phyloP scores from a whole-genome alignment of 2,113 vertebrate genomes.

The Steatornis caripensis region DNA sequence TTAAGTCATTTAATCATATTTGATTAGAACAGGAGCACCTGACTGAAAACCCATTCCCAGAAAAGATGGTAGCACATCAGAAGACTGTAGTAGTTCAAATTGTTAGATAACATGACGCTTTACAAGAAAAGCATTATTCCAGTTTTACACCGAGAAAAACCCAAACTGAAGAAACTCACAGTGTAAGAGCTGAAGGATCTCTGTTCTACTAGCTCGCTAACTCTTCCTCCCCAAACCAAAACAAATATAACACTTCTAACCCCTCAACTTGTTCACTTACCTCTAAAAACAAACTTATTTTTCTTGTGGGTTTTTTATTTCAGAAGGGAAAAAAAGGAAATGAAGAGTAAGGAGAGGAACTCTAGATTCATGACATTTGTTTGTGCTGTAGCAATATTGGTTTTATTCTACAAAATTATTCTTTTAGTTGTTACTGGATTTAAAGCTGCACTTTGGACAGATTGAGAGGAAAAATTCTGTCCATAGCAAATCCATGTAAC shows the following conservation, averaged over 20 bases:
- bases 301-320: neutral
- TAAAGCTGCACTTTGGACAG: neutral
- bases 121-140: neutral
- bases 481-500: neutral
- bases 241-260: neutral
- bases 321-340: neutral
- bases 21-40: neutral
- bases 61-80: neutral
- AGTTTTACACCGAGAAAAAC: neutral
- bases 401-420: neutral
- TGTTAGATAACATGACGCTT: neutral
- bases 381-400: neutral
- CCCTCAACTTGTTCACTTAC: neutral
- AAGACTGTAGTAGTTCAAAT: neutral
- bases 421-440: neutral
- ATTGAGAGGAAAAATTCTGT: neutral
- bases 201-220: neutral
- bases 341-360: neutral
- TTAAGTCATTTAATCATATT: accelerated
- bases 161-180: neutral
- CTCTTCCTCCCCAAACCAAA: neutral
- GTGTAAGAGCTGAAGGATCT: neutral
- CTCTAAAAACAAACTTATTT: neutral
- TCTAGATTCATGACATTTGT: neutral
- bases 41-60: neutral